phyloP scores from a whole-genome alignment of 1,140 invertebrate genomes.

The Magallana angulata region DNA sequence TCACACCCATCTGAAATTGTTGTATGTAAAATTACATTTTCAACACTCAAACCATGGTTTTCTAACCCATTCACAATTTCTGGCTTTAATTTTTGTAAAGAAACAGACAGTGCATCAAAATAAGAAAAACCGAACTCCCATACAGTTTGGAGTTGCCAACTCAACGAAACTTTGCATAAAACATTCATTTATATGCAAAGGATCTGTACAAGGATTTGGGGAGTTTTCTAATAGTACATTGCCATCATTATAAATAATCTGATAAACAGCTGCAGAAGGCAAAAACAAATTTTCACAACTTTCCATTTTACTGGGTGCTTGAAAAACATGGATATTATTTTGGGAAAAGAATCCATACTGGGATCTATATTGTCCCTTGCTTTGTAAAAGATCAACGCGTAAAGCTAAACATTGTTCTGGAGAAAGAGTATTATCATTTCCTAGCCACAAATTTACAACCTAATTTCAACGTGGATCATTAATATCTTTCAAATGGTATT shows the following conservation, averaged over 20 bases:
- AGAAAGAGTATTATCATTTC: conserved; percentile 7
- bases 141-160: background rate
- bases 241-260: conserved; percentile 1
- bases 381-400: conserved; percentile 22
- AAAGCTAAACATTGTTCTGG: background rate
- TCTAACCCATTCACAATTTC: background rate
- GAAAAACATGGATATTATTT: background rate
- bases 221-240: background rate
- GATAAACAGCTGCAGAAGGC: background rate
- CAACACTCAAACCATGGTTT: background rate
- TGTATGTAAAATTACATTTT: conserved; percentile 22
- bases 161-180: too few species aligned
- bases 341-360: too few species aligned
- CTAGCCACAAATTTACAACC: background rate
- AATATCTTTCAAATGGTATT: background rate
- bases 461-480: conserved; percentile 1
- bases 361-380: conserved; percentile 23
- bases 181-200: background rate
- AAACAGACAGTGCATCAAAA: conserved; percentile 1
- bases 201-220: background rate
- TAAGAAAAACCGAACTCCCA: conserved; percentile 26
- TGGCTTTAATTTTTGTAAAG: background rate
- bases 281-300: conserved; percentile 1
- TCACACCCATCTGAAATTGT: conserved; percentile 39
- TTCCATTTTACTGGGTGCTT: conserved; percentile 30